These are phyloP conservation scores for Mesaphorura yosii DNA, from an alignment of 1,140 invertebrate genomes.

Conservation along the genomic window DNA sequence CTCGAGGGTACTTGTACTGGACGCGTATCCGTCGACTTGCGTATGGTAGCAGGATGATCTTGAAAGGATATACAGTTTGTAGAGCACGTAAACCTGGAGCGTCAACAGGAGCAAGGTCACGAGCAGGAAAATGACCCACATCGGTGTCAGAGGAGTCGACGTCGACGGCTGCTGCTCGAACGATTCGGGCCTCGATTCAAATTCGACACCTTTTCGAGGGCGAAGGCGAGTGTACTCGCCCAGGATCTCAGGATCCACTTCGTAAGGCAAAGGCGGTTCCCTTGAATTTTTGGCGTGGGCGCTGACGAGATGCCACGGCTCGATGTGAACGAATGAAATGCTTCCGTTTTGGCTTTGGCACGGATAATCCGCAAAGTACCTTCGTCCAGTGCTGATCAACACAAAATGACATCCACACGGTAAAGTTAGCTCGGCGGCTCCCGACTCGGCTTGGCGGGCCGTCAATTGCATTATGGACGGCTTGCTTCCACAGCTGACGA, in stretches of 20 bases:
- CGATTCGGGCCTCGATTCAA: not conserved
- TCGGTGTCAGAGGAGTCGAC: not conserved
- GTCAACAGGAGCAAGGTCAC: not conserved
- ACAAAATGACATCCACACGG: conserved; percentile 1
- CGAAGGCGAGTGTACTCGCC: too few relatives aligned
- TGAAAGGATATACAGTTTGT: not conserved
- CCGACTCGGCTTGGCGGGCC: too few relatives aligned
- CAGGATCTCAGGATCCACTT: too few relatives aligned
- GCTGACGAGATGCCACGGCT: not conserved
- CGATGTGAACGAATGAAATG: not conserved
- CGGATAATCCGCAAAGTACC: too few relatives aligned
- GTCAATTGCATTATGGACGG: too few relatives aligned
- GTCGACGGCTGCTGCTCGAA: not conserved
- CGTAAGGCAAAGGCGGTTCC: too few relatives aligned
- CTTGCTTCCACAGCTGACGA: not conserved
- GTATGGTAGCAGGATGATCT: too few relatives aligned
- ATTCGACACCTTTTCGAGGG: too few relatives aligned
- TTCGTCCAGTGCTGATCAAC: not conserved
- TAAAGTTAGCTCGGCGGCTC: conserved; percentile 2
- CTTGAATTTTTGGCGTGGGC: not conserved
- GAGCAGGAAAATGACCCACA: conserved; percentile 3
- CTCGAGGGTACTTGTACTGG: too few relatives aligned
- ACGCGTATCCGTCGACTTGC: too few relatives aligned
- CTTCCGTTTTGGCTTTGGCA: too few relatives aligned
- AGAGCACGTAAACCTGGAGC: not conserved